Conservation (phyloP, 2,797 vertebrate genomes). For the Eidolon dupreanum region DNA sequence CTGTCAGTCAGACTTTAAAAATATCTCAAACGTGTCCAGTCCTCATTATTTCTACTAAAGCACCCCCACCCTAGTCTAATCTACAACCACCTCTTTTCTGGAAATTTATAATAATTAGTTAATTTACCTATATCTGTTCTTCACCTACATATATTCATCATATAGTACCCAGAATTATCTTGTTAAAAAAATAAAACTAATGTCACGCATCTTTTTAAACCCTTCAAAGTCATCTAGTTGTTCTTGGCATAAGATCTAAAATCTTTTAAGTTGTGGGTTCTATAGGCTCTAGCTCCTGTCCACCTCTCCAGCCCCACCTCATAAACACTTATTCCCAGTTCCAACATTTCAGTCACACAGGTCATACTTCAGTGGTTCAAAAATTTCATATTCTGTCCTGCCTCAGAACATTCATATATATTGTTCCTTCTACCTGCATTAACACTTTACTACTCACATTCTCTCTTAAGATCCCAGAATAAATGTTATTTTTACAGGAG, state of each 20-base stretch:
- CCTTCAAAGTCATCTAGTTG: not conserved
- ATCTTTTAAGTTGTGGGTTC: not conserved
- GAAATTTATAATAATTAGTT: slow-evolving; percentile 2
- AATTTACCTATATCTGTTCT: not conserved
- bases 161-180: not conserved
- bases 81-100: not conserved
- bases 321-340: not conserved
- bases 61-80: not conserved
- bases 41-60: not conserved
- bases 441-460: not conserved
- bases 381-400: not conserved
- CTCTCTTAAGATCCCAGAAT: not conserved
- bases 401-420: not conserved
- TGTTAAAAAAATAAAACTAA: slow-evolving; percentile 20
- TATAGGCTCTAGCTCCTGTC: not conserved
- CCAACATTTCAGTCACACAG: not conserved
- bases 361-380: not conserved
- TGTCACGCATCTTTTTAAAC: not conserved
- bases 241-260: not conserved
- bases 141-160: not conserved
- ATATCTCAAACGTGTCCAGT: not conserved
- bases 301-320: not conserved
- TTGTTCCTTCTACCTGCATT: not conserved
- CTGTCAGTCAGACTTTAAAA: not conserved
- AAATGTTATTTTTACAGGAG: not conserved